Conservation (phyloP, 2,113 vertebrate genomes). For the Dissostichus mawsoni region DNA sequence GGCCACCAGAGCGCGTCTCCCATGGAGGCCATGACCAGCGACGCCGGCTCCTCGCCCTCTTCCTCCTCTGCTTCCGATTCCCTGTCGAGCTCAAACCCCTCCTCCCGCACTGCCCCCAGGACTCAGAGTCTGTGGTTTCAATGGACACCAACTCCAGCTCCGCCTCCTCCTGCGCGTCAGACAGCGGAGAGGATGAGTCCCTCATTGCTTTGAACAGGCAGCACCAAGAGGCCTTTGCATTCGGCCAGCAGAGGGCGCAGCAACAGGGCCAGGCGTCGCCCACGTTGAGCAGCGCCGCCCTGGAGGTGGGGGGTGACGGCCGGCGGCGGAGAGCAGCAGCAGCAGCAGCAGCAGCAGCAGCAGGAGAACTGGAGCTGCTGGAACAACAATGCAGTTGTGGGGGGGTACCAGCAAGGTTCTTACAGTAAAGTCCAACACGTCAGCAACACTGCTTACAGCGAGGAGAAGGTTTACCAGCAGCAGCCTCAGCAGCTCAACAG, state of each 20-base stretch:
- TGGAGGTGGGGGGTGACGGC: slow-evolving; percentile 70
- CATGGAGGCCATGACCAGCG: slow-evolving; percentile 72
- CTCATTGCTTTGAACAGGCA: slow-evolving; percentile 83
- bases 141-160: slow-evolving; percentile 84
- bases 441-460: slow-evolving; percentile 84
- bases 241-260: slow-evolving; percentile 80
- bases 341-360: slow-evolving; percentile 61
- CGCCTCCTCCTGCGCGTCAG: slow-evolving; percentile 79
- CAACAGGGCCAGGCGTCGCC: slow-evolving; percentile 73
- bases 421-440: slow-evolving; percentile 76
- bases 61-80: slow-evolving; percentile 68
- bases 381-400: slow-evolving; percentile 68
- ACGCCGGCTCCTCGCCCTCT: slow-evolving; percentile 79
- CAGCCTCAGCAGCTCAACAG: slow-evolving; percentile 66
- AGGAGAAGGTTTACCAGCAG: slow-evolving; percentile 81
- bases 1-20: slow-evolving; percentile 66
- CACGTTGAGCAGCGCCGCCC: slow-evolving; percentile 65
- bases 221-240: slow-evolving; percentile 88
- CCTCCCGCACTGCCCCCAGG: slow-evolving; percentile 76
- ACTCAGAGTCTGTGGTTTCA: slow-evolving; percentile 75
- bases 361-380: slow-evolving; percentile 81
- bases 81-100: slow-evolving; percentile 71
- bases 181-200: slow-evolving; percentile 93
- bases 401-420: slow-evolving; percentile 75
- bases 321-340: slow-evolving; percentile 76